A percentile compares a stretch with the other conserved stretches of the same genome.
Conservation (phyloP, 2,888 invertebrate species). For the Scaptomyza reducta region DNA sequence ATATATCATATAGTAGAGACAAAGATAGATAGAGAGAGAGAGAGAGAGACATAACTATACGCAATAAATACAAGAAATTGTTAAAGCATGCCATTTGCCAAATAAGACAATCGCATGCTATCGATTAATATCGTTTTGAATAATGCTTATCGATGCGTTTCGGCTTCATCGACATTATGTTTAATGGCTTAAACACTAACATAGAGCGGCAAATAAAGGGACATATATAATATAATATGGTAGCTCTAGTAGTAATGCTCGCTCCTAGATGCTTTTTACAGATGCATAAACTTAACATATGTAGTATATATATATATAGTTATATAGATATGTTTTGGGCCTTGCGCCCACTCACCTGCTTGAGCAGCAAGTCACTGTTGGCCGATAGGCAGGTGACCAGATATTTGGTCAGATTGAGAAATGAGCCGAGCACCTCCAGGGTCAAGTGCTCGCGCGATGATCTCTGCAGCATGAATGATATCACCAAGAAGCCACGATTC, state of each 20-base stretch:
- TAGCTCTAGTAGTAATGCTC: background rate
- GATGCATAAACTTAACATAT: background rate
- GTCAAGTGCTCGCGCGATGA: slow-evolving; percentile 97
- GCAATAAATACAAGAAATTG: slow-evolving; percentile 11
- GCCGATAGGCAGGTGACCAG: slow-evolving; percentile 96
- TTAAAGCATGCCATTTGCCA: slow-evolving; percentile 42
- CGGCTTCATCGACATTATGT: slow-evolving; percentile 6
- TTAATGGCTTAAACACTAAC: slow-evolving; percentile 29
- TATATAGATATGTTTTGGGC: slow-evolving; percentile 17
- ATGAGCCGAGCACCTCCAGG: slow-evolving; percentile 95
- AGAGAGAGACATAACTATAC: slow-evolving; percentile 19
- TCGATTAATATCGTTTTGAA: slow-evolving; percentile 42
- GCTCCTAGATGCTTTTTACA: slow-evolving; percentile 9
- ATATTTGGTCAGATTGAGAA: slow-evolving; percentile 95
- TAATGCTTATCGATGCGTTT: slow-evolving; percentile 36
- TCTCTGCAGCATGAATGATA: slow-evolving; percentile 97
- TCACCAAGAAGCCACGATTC: slow-evolving; percentile 98
- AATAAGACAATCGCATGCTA: slow-evolving; percentile 47
- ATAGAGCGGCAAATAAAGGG: slow-evolving; percentile 33
- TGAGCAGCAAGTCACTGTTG: slow-evolving; percentile 94
- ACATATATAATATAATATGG: background rate
- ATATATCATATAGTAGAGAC: background rate
- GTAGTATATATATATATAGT: background rate
- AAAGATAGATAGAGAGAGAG: background rate
- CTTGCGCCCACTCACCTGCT: slow-evolving; percentile 89